Base-by-base conservation (phyloP, 1,140 invertebrate species). In the Octopus bimaculoides region DNA sequence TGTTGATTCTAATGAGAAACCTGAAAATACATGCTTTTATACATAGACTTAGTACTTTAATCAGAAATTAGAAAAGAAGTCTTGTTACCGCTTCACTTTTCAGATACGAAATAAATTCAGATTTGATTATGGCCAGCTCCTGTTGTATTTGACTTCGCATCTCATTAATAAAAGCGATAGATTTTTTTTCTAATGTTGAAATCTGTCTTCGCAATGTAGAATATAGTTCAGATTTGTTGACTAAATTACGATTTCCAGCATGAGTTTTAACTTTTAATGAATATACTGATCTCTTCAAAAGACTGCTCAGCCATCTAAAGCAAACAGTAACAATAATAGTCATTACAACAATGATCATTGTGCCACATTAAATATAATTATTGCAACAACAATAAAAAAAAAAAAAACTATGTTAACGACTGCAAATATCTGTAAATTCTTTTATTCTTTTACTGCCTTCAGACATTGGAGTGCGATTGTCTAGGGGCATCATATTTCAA, bases 231-330 rank as follows among this genome's bases (percentile, higher is more conserved):
- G 81, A 61, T 54, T 84, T 83, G n/a, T 83, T 78, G 20, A 82
- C 83, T 61, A 82, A 79, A 56, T 73, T 76, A 20, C 81, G 80
- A 10, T 81, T 81, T 12, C 80, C 82, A 56, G 83, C 78, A 4
- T 75, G 81, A 52, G 78, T 71, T 14, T 83, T 81, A 0, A 87
- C 83, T 74, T 85, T 83, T 5, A 87, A 74, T 0, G 83, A 79
- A 73, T 84, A 84, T n/a, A 84, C 74, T 0, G 83, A 80, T 75
- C 86, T 53, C 74, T 85, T 85, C 52, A 87, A 10, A 5, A 87
- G 61, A 54, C 78, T 78, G 0, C 82, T 83, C 75, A 85, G 54
- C 78, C 83, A 85, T 52, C 86, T 74, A 14, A 78, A 80, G 20
- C 8, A 76, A 14, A 66, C 61, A 79, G 55, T 17, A 78, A 53